These are phyloP conservation scores for Venusia cambrica DNA, from an alignment of 2,888 invertebrate genomes.

Conservation along the genomic window DNA sequence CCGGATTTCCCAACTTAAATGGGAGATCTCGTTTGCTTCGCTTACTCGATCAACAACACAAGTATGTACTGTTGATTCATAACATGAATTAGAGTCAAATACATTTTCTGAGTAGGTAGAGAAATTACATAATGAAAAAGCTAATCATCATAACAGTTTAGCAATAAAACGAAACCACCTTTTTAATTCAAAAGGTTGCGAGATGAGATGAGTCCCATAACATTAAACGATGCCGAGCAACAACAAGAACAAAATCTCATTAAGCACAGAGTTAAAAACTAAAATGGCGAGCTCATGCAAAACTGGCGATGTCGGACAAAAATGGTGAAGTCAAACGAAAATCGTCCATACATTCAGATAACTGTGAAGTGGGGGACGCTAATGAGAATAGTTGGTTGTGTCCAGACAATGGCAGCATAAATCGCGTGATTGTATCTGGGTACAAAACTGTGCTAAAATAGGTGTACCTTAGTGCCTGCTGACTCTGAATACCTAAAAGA, in stretches of 20 bases:
- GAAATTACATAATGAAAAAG: too few species aligned
- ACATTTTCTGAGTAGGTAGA: too few species aligned
- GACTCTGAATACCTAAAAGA: conserved; percentile 15
- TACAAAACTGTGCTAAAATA: conserved; percentile 59
- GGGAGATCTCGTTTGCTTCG: too few species aligned
- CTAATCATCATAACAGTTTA: not conserved
- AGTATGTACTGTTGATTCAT: too few species aligned
- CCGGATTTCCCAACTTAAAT: too few species aligned
- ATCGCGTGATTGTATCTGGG: conserved; percentile 61
- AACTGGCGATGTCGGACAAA: too few species aligned
- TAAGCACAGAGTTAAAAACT: conserved; percentile 2
- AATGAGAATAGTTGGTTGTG: conserved; percentile 58
- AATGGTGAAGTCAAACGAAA: conserved; percentile 37
- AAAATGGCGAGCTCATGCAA: conserved; percentile 17
- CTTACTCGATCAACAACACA: too few species aligned
- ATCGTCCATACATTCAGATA: conserved; percentile 43
- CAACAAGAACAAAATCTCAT: conserved; percentile 4
- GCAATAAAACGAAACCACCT: conserved; percentile 1
- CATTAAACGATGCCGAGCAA: not conserved
- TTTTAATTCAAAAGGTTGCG: not conserved
- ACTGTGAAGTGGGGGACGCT: conserved; percentile 47
- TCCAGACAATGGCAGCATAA: conserved; percentile 68
- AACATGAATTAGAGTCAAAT: too few species aligned
- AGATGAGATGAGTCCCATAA: not conserved
- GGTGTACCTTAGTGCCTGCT: conserved; percentile 37